Base-by-base conservation (phyloP, 2,797 vertebrate genomes). In the Lepus oiostolus region DNA sequence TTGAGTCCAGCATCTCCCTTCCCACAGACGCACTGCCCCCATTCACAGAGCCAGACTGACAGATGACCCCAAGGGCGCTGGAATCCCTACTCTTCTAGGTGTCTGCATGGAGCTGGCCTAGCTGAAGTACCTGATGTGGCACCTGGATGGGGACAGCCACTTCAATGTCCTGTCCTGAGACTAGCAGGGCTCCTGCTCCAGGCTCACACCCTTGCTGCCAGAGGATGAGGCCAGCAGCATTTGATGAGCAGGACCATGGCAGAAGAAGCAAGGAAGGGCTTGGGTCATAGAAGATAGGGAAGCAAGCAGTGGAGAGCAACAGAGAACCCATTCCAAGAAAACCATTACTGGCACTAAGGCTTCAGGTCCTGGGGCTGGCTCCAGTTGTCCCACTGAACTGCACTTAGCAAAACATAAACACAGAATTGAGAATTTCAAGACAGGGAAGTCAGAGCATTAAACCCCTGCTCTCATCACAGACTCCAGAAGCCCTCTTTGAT, bases 51-150 rank as follows among this genome's bases (percentile, higher is more conserved):
- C 58, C 38, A 47, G 52, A n/a, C 38, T 52, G 72, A 83, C 0
- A 7, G 38, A 28, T 6, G 21, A 14, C 24, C 32, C 24, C 28
- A 72, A 32, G 17, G 65, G 5, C 5, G 26, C 4, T 10, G 13
- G 2, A 42, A 26, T 28, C 5, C 16, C 62, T 50, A n/a, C 0
- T 0, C 8, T 2, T 0, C 16, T 22, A 4, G 19, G 65, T 3
- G 28, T 70, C 52, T n/a, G 32, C 14, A 50, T 30, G 11, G 50
- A 22, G 38, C 6, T 28, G 2, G 3, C 11, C 16, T 65, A n/a
- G 12, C 17, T 42, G 38, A 84, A 81, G 28, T 26, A 65, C 0
- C 7, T 28, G 0, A 30, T 7, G 65, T 52, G 52, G 35, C 28
- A 28, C 19, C 12, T 26, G 7, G 52, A 71, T 22, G 62, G 26